phyloP scores from a whole-genome alignment of 2,888 invertebrate genomes.

The Eupithecia inturbata region DNA sequence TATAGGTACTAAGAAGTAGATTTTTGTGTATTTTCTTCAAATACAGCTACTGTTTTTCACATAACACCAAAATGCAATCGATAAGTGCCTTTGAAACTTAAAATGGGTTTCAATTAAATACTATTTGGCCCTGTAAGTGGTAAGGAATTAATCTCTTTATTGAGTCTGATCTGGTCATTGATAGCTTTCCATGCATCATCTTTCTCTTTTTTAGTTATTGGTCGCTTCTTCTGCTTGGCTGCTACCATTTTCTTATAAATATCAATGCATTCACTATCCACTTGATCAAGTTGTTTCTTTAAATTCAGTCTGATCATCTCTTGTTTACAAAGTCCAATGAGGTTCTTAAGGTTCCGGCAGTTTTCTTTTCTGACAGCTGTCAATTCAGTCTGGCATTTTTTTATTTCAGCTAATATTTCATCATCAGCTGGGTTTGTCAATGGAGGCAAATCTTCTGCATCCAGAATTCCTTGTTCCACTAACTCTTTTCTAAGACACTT shows the following conservation, averaged over 20 bases:
- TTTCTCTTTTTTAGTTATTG: slow-evolving; percentile 90
- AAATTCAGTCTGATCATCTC: slow-evolving; percentile 91
- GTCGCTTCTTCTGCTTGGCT: slow-evolving; percentile 92
- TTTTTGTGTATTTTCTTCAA: slow-evolving; percentile 1
- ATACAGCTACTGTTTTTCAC: slow-evolving; percentile 5
- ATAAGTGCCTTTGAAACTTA: background rate
- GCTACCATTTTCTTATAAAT: slow-evolving; percentile 92
- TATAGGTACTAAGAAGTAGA: slow-evolving; percentile 12
- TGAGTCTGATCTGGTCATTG: slow-evolving; percentile 86
- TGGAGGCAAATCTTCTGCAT: slow-evolving; percentile 87
- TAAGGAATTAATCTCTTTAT: slow-evolving; percentile 80
- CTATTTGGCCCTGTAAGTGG: slow-evolving; percentile 80
- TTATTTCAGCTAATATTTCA: slow-evolving; percentile 94
- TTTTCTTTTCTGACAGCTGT: slow-evolving; percentile 92
- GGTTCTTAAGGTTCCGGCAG: slow-evolving; percentile 87
- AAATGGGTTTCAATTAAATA: slow-evolving; percentile 43
- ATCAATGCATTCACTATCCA: slow-evolving; percentile 91
- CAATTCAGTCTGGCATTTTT: slow-evolving; percentile 93
- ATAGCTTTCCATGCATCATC: slow-evolving; percentile 90
- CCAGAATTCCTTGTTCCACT: slow-evolving; percentile 93
- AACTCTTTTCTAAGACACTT: slow-evolving; percentile 93
- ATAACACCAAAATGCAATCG: slow-evolving; percentile 8
- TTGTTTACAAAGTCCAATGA: slow-evolving; percentile 89
- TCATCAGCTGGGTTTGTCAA: slow-evolving; percentile 88
- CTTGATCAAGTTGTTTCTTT: slow-evolving; percentile 88